A percentile compares a stretch with the other conserved stretches of the same genome.
Evolutionary conservation across 2,113 vertebrate species (phyloP).

Genomic region (Hemiprocne comata): DNA sequence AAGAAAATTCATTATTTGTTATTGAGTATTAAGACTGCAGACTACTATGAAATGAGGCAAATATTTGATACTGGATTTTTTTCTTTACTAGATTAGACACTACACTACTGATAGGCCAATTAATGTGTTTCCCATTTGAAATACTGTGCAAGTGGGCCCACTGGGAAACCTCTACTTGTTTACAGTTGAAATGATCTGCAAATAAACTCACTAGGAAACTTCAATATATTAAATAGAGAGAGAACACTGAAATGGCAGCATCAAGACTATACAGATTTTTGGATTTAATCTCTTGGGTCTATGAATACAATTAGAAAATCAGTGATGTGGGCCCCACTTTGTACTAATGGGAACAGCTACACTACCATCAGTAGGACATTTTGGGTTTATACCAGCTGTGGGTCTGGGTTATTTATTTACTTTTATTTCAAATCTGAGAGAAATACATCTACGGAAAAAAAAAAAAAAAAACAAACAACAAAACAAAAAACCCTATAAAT

Average conservation of each 20-base stretch:
- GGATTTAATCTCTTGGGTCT: neutral
- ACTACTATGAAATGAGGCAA: neutral
- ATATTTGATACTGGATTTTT: neutral
- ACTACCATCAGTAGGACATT: neutral
- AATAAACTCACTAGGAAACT: slow-evolving; percentile 18
- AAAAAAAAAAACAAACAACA: rapidly evolving
- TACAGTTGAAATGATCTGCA: slow-evolving; percentile 26
- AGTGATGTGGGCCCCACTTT: neutral
- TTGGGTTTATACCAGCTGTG: neutral
- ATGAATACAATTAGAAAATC: neutral
- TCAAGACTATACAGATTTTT: neutral
- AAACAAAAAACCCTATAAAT: rapidly evolving
- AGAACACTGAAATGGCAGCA: neutral
- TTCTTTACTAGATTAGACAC: neutral
- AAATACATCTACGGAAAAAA: neutral
- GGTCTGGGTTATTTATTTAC: neutral
- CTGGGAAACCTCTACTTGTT: slow-evolving; percentile 26
- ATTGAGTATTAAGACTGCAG: neutral
- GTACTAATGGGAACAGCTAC: neutral
- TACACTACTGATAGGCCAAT: neutral
- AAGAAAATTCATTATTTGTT: neutral
- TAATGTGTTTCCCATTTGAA: neutral
- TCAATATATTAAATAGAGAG: neutral
- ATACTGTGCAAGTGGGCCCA: neutral
- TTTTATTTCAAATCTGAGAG: neutral